Conservation (phyloP, 2,797 vertebrate genomes). For the Naso thynnoides region DNA sequence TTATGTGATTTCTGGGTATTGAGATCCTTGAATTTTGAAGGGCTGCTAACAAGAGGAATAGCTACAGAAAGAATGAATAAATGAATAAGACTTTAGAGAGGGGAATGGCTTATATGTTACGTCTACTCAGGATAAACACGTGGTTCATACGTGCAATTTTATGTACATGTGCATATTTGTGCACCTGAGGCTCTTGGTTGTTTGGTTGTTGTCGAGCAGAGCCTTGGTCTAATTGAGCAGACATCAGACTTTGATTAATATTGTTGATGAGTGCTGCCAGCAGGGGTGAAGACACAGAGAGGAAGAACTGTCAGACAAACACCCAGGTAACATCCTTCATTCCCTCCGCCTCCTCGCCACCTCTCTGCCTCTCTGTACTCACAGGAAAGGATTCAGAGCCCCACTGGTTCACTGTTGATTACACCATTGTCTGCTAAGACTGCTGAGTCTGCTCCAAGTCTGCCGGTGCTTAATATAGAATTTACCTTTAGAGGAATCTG, state of each 20-base stretch:
- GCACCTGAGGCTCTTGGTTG: slow-evolving; percentile 60
- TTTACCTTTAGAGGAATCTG: slow-evolving; percentile 39
- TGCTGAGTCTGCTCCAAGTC: slow-evolving; percentile 57
- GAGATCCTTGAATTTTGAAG: slow-evolving; percentile 34
- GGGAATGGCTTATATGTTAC: not conserved
- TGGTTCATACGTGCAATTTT: slow-evolving; percentile 40
- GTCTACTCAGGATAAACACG: slow-evolving; percentile 3
- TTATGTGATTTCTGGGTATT: slow-evolving; percentile 19
- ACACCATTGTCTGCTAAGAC: slow-evolving; percentile 70
- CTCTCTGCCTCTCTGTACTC: slow-evolving; percentile 43
- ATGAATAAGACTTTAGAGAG: slow-evolving; percentile 2
- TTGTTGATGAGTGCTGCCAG: slow-evolving; percentile 81
- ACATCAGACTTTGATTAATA: slow-evolving; percentile 85
- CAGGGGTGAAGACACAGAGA: slow-evolving; percentile 75
- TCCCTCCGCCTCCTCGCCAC: slow-evolving; percentile 38
- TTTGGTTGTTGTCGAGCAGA: slow-evolving; percentile 65
- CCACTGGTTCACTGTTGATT: slow-evolving; percentile 72
- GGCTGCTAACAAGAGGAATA: slow-evolving; percentile 5
- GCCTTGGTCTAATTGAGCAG: slow-evolving; percentile 78
- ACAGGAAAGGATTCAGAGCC: slow-evolving; percentile 65
- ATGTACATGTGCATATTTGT: slow-evolving; percentile 48
- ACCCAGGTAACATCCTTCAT: slow-evolving; percentile 81
- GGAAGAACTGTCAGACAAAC: slow-evolving; percentile 78
- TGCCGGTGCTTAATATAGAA: slow-evolving; percentile 33
- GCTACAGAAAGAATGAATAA: not conserved